phyloP scores from a whole-genome alignment of 2,113 vertebrate species.

The Glaucomys volans region DNA sequence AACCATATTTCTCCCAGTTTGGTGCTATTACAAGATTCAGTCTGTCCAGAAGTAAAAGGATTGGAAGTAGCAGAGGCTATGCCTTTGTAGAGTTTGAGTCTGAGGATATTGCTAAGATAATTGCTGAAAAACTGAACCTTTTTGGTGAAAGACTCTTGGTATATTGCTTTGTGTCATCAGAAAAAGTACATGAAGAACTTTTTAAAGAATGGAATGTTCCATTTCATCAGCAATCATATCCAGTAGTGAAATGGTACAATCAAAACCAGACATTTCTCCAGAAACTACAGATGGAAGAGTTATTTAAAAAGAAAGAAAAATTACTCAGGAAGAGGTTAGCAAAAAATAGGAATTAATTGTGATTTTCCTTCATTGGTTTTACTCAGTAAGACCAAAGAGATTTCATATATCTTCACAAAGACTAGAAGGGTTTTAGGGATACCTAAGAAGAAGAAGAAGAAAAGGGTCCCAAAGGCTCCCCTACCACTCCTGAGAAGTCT shows the following conservation, averaged over 20 bases:
- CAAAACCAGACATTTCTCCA: constrained; percentile 75
- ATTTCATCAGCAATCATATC: constrained; percentile 88
- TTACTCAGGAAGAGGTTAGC: constrained; percentile 91
- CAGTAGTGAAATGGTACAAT: constrained; percentile 92
- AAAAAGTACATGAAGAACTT: constrained; percentile 91
- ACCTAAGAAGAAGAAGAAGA: not conserved
- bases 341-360: constrained; percentile 90
- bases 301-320: constrained; percentile 91
- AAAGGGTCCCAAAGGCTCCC: not conserved
- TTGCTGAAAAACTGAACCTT: constrained; percentile 97
- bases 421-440: not conserved
- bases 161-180: constrained; percentile 91
- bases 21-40: constrained; percentile 82
- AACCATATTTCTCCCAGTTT: constrained; percentile 94
- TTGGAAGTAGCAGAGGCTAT: constrained; percentile 85
- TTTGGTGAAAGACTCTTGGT: constrained; percentile 96
- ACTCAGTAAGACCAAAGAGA: not conserved
- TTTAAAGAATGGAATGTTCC: constrained; percentile 86
- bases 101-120: constrained; percentile 96
- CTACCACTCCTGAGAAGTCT: constrained; percentile 17
- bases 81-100: constrained; percentile 93
- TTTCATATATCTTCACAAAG: not conserved
- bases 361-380: constrained; percentile 92
- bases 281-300: constrained; percentile 86
- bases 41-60: constrained; percentile 93